Base-by-base conservation (phyloP, 2,888 invertebrate species). In the Eremobia ochroleuca region DNA sequence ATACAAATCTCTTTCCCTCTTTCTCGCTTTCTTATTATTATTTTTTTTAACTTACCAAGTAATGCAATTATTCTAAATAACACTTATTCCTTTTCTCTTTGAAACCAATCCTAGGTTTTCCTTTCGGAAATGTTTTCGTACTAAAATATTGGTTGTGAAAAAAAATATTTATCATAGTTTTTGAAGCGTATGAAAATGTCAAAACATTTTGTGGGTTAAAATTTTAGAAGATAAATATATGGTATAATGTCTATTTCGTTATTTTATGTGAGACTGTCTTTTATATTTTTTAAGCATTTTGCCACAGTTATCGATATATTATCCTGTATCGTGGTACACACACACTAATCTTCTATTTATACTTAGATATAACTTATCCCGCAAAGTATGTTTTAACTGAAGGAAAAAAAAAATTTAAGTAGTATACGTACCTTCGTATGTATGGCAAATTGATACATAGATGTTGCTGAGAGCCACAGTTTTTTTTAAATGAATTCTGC, bases 61-160 rank as follows among this genome's bases (percentile, higher is more conserved):
- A 83, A 85, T 79, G 76, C 80, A 79, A 87, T 87, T 87, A 86
- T 84, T 52, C 73, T 76, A 73, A 70, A 76, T 76, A 84, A 79
- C 76, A 70, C 73, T 72, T 66, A 81, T 66, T 82, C 34, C 49
- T 64, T 28, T 70, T 84, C 31, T 37, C 62, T 31, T 52, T 43
- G 34, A 31, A 28, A 49, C 43, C 37, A 62, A 73, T 71, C 73
- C 66, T 43, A 73, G 52, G 18, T 67, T 58, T 28, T 62, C 43
- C 25, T 81, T 69, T 64, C 65, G 67, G 31, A 72, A 83, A 71
- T 77, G 49, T 75, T 87, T 85, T 83, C 15, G 34, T 65, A 71
- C 69, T 70, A 73, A 83, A 77, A 66, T 62, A 73, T 78, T 75
- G 58, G 59, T 67, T 72, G 43, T 28, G 52, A n/a, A 75, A 72